Evolutionary conservation across 2,888 invertebrate species (phyloP), one percentile per base, ranked within the genome.

Genomic region (Patella depressa): DNA sequence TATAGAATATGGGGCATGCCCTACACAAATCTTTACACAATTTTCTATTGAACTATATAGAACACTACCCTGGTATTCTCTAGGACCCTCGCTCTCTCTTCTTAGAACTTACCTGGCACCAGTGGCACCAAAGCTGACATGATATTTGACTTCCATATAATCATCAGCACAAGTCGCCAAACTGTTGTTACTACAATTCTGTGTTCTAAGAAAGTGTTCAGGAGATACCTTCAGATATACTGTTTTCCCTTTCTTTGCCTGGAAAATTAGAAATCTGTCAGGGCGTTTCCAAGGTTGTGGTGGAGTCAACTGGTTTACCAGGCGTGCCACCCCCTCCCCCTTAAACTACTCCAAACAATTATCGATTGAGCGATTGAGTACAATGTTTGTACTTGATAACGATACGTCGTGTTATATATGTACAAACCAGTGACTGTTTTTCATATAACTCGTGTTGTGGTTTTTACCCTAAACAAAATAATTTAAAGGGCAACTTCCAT

Each of bases 101-200:
- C 24, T 24, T 11, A n/a, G 45, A n/a, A 29, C 78, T 74, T 80
- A 88, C 88, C 87, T 85, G 59, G 86, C 85, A 14, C 89, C 89
- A 3, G 88, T 87, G 3, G 84, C 78, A n/a, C 87, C 85, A 9
- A 89, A 82, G 75, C 86, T 88, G 73, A 83, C 85, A 72, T 84
- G 83, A 78, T 86, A 87, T 53, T 87, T 80, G 12, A 89, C 84
- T 80, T 89, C 89, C 3, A 88, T 83, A 70, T 81, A 89, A 69
- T 88, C 88, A 65, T 81, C 84, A 80, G 88, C 88, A 19, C 86
- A 83, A 34, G 84, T 81, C 55, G 83, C 79, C 15, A 85, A 84
- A 12, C 85, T 79, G 4, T 77, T 79, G 7, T 82, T 74, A 45
- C 84, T 78, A 79, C 85, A 85, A 29, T 55, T 76, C 2, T 53